Conservation (phyloP, 2,888 invertebrate species). For the Ganaspis brasiliensis region DNA sequence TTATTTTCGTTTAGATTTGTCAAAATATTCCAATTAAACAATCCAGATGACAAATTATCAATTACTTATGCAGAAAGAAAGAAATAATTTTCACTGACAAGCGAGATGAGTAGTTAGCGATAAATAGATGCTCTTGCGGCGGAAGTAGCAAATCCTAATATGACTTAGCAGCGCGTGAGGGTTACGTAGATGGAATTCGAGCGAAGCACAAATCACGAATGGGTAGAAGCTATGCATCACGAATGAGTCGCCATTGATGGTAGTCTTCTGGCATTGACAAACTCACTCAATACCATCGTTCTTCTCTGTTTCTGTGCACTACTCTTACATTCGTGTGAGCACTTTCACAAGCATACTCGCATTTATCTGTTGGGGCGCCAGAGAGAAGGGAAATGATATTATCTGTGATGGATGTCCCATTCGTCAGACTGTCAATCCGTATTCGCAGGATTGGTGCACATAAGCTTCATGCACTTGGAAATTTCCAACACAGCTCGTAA, state of each 20-base stretch:
- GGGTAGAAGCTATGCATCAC: slow-evolving; percentile 47
- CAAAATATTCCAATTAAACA: too few species aligned
- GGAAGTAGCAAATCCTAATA: slow-evolving; percentile 32
- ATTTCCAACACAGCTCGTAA: slow-evolving; percentile 20
- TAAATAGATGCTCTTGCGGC: neutral
- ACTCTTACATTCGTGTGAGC: slow-evolving; percentile 2
- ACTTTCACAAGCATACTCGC: neutral
- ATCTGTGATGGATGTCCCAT: slow-evolving; percentile 51
- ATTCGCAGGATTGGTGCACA: slow-evolving; percentile 21
- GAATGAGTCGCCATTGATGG: slow-evolving; percentile 45
- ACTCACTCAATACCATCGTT: slow-evolving; percentile 46
- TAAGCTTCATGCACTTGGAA: slow-evolving; percentile 13
- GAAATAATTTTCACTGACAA: too few species aligned
- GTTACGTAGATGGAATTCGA: slow-evolving; percentile 28
- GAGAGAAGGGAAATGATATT: slow-evolving; percentile 46
- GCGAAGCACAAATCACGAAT: slow-evolving; percentile 42
- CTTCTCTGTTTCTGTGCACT: slow-evolving; percentile 20
- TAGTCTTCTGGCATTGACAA: slow-evolving; percentile 48
- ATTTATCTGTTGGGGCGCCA: neutral
- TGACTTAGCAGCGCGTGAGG: slow-evolving; percentile 6
- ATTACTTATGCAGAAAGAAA: too few species aligned
- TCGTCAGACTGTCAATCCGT: slow-evolving; percentile 33
- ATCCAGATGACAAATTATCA: too few species aligned
- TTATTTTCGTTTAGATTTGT: too few species aligned
- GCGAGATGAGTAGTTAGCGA: too few species aligned